These are phyloP conservation scores for Amphilophus citrinellus DNA, from an alignment of 2,113 vertebrate genomes.

Conservation along the genomic window DNA sequence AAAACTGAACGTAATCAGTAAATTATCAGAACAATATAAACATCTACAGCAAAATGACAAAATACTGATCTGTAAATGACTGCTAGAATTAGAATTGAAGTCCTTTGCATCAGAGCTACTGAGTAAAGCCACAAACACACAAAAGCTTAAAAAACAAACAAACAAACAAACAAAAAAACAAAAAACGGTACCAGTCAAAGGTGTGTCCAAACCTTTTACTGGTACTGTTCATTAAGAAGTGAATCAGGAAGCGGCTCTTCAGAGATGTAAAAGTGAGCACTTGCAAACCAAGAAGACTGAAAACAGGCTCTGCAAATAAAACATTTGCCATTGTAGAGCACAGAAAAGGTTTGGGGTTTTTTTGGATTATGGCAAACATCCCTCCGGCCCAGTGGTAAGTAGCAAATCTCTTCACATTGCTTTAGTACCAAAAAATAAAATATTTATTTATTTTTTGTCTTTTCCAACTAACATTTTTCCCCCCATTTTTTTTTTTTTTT, in stretches of 20 bases:
- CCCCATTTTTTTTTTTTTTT: too few species aligned
- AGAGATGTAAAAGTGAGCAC: background rate
- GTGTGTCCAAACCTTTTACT: too few species aligned
- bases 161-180: too few species aligned
- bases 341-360: too few species aligned
- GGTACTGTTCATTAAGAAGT: background rate
- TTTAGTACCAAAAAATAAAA: too few species aligned
- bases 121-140: background rate
- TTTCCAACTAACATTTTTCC: background rate
- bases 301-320: background rate
- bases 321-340: background rate
- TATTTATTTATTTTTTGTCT: background rate
- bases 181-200: too few species aligned
- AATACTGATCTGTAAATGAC: background rate
- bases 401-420: background rate
- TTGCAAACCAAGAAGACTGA: background rate
- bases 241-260: rapidly evolving
- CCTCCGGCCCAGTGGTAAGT: background rate
- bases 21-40: background rate
- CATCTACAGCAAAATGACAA: background rate
- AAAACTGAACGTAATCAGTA: background rate
- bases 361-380: background rate
- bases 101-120: background rate
- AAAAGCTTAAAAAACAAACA: background rate
- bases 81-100: background rate